Evolutionary conservation across 2,888 invertebrate genomes (phyloP).

Genomic region (Cryptus viduatorius): DNA sequence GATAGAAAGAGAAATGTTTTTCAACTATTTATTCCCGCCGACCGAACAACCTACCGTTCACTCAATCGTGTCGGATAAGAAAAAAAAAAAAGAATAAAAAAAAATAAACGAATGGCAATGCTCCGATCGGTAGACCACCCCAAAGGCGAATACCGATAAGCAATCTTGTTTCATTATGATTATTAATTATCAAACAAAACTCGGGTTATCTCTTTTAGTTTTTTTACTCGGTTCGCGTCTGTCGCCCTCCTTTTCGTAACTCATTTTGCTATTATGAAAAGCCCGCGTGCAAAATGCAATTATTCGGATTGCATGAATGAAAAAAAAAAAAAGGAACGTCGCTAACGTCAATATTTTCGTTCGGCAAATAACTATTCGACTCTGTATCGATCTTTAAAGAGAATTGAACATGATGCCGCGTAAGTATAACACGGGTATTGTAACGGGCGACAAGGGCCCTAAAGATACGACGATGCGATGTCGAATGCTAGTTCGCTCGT

Average conservation of each 20-base stretch:
- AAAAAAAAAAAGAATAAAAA: not conserved
- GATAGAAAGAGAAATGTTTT: not conserved
- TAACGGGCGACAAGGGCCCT: slow-evolving; percentile 14
- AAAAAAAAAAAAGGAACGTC: not conserved
- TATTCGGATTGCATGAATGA: slow-evolving; percentile 15
- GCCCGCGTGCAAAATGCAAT: not conserved
- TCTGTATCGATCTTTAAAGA: not conserved
- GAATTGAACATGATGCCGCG: slow-evolving; percentile 39
- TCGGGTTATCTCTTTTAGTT: slow-evolving; percentile 37
- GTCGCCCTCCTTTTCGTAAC: slow-evolving; percentile 3
- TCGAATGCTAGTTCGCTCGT: slow-evolving; percentile 40
- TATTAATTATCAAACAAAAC: slow-evolving; percentile 53
- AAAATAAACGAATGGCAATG: not conserved
- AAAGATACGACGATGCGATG: slow-evolving; percentile 21
- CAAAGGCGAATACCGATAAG: slow-evolving; percentile 56
- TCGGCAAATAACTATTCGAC: not conserved
- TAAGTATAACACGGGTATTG: not conserved
- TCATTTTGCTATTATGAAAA: slow-evolving; percentile 23
- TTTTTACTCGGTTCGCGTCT: not conserved
- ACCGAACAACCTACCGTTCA: not conserved
- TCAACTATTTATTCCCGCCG: no score
- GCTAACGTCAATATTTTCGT: slow-evolving; percentile 14
- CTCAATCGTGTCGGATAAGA: slow-evolving; percentile 11
- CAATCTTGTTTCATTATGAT: slow-evolving; percentile 62
- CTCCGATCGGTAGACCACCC: slow-evolving; percentile 31